Evolutionary conservation across 2,797 vertebrate genomes (phyloP).

Genomic region (Pseudomugil gertrudae): DNA sequence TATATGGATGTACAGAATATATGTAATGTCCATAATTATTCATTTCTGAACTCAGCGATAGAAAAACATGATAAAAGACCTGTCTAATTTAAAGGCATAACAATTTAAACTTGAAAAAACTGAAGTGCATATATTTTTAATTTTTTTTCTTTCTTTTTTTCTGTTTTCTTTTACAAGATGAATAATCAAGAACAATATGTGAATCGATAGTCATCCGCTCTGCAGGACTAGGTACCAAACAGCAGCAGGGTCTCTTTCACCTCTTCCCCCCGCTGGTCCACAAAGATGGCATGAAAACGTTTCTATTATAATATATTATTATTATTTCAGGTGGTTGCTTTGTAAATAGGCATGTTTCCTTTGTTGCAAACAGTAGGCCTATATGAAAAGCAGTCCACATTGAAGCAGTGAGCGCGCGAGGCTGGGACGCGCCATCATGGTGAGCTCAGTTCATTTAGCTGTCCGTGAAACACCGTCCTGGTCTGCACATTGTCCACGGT

Average conservation of each 20-base stretch:
- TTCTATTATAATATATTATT: constrained; percentile 69
- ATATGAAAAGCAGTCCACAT: constrained; percentile 64
- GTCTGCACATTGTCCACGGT: constrained; percentile 29
- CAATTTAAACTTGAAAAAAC: constrained; percentile 52
- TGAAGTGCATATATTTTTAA: constrained; percentile 64
- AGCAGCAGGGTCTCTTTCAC: constrained; percentile 62
- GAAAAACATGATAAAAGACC: constrained; percentile 41
- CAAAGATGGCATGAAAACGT: constrained; percentile 54
- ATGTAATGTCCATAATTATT: constrained; percentile 62
- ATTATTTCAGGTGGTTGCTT: constrained; percentile 54
- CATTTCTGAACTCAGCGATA: constrained; percentile 55
- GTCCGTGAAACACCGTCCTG: constrained; percentile 50
- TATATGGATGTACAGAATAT: constrained; percentile 56
- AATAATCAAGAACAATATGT: constrained; percentile 61
- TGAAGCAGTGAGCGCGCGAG: constrained; percentile 38
- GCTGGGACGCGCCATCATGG: constrained; percentile 19
- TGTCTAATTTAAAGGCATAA: constrained; percentile 42
- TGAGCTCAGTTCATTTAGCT: constrained; percentile 28
- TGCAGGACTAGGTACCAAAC: constrained; percentile 84
- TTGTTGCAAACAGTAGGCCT: too few species aligned
- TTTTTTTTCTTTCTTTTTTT: constrained; percentile 36
- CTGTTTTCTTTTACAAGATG: constrained; percentile 52
- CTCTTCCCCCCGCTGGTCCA: constrained; percentile 61
- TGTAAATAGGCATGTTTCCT: too few species aligned
- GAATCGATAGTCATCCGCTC: constrained; percentile 81